A percentile compares a stretch with the other conserved stretches of the same genome.
Conservation (phyloP, 1,140 invertebrate species). For the Panagrolaimus sp. region DNA sequence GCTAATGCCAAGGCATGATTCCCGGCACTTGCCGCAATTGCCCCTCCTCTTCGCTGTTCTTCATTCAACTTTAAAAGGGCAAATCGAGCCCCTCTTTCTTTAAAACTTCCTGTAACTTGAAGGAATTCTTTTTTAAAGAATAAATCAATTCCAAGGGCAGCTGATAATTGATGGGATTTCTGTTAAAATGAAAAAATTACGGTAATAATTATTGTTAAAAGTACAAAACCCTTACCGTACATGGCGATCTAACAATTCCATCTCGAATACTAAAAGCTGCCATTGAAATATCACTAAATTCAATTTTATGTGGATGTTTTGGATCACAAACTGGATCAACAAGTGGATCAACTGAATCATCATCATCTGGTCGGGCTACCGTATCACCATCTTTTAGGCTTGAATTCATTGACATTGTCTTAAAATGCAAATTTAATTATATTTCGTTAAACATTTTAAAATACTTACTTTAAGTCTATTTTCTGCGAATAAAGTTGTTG, state of each 20-base stretch:
- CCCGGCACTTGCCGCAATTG: constrained; percentile 75
- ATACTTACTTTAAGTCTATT: too few relatives aligned
- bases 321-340: constrained; percentile 74
- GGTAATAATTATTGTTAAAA: neutral
- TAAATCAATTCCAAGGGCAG: constrained; percentile 73
- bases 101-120: constrained; percentile 85
- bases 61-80: constrained; percentile 71
- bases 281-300: constrained; percentile 80
- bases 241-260: constrained; percentile 76
- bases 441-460: too few relatives aligned
- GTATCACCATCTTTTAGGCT: too few relatives aligned
- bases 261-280: constrained; percentile 80
- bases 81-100: constrained; percentile 83
- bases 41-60: constrained; percentile 71
- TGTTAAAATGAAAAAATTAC: constrained; percentile 27
- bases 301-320: constrained; percentile 69
- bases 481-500: too few relatives aligned
- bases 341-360: constrained; percentile 29
- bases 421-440: too few relatives aligned
- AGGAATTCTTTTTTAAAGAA: constrained; percentile 88
- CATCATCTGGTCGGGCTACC: neutral
- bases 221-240: constrained; percentile 68
- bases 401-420: too few relatives aligned
- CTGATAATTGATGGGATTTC: constrained; percentile 65
- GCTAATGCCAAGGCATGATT: constrained; percentile 82